Evolutionary conservation across 1,140 invertebrate genomes (phyloP).

Genomic region (Cheumatopsyche charites): DNA sequence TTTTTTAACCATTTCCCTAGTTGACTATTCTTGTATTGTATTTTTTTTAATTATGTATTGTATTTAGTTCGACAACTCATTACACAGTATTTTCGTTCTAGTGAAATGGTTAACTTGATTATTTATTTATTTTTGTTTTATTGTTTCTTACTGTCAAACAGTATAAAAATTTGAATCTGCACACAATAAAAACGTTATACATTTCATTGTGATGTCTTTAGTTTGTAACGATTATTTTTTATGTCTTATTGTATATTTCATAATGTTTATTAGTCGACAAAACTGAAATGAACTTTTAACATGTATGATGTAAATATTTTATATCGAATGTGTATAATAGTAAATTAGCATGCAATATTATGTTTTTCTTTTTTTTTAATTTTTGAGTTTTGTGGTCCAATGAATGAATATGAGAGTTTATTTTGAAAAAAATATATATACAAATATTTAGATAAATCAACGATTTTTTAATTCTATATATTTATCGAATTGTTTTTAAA

Average conservation of each 20-base stretch:
- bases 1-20: no score
- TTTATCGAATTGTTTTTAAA: slow-evolving; percentile 49
- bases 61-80: no score
- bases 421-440: slow-evolving; percentile 42
- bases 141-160: slow-evolving; percentile 23
- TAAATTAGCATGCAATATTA: slow-evolving; percentile 30
- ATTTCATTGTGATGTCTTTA: slow-evolving; percentile 31
- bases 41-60: no score
- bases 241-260: slow-evolving; percentile 15
- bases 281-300: slow-evolving; percentile 2
- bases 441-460: slow-evolving; percentile 33
- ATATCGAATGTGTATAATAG: slow-evolving; percentile 27
- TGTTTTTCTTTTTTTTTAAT: slow-evolving; percentile 24
- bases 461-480: slow-evolving; percentile 40
- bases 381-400: slow-evolving; percentile 12
- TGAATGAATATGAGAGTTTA: slow-evolving; percentile 32
- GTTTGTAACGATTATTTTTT: slow-evolving; percentile 16
- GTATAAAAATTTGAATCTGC: slow-evolving; percentile 30
- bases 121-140: slow-evolving; percentile 5
- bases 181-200: slow-evolving; percentile 10
- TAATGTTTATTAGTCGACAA: background rate
- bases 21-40: no score
- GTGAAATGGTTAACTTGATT: slow-evolving; percentile 7
- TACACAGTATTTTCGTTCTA: background rate
- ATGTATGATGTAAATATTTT: slow-evolving; percentile 31